Evolutionary conservation across 2,797 vertebrate species (phyloP).

Genomic region (Mustela erminea): DNA sequence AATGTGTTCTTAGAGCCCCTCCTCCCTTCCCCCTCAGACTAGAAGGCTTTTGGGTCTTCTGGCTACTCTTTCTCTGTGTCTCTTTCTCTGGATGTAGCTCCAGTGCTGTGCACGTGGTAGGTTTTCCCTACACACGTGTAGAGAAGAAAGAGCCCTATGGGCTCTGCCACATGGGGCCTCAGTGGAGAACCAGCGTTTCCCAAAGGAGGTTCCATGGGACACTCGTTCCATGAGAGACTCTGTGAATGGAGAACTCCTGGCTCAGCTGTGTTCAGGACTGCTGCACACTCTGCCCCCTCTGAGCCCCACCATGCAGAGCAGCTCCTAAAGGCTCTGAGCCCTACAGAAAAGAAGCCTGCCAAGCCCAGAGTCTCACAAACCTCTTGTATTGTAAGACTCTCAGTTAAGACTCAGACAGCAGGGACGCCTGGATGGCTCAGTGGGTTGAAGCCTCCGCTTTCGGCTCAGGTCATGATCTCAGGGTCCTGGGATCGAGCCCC

Average conservation of each 20-base stretch:
- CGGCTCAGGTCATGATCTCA: no score
- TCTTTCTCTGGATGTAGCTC: neutral
- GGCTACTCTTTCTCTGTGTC: neutral
- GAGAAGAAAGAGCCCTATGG: neutral
- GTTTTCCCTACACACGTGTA: neutral
- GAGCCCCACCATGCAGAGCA: neutral
- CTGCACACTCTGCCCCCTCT: accelerated
- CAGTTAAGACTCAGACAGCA: neutral
- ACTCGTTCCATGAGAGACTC: neutral
- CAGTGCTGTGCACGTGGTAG: neutral
- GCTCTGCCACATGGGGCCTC: neutral
- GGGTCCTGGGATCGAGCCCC: no score
- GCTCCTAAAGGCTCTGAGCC: neutral
- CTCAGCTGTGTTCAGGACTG: neutral
- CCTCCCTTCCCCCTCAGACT: neutral
- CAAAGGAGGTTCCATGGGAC: neutral
- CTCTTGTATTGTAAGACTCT: neutral
- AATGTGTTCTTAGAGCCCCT: neutral
- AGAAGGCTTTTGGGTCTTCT: neutral
- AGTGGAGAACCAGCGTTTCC: neutral
- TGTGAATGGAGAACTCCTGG: neutral
- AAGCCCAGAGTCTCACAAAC: neutral
- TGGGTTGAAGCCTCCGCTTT: no score
- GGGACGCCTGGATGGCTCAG: no score
- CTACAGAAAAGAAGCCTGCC: neutral